A percentile compares a stretch with the other conserved stretches of the same genome.
Evolutionary conservation across 2,797 vertebrate genomes (phyloP).

Genomic region (Melanotaenia maccullochi): DNA sequence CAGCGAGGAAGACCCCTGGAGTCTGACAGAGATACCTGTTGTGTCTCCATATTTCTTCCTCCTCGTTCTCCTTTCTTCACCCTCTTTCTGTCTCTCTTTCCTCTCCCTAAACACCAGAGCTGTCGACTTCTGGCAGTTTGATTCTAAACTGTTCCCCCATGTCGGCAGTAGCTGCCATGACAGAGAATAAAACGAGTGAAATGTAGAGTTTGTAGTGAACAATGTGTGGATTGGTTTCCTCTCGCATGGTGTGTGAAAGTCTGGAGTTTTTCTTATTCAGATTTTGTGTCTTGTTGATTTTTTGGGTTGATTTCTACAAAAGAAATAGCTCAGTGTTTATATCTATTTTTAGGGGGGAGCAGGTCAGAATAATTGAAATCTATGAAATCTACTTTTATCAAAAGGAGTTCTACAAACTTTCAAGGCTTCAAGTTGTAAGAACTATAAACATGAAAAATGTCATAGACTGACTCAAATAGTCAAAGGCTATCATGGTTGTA

Average conservation of each 20-base stretch:
- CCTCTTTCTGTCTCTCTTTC: conserved; percentile 33
- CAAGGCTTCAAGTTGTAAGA: not conserved
- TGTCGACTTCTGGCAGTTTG: conserved; percentile 78
- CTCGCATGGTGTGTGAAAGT: conserved; percentile 34
- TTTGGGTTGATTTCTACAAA: conserved; percentile 19
- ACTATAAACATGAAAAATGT: not conserved
- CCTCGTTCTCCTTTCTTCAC: conserved; percentile 24
- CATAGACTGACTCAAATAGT: not conserved
- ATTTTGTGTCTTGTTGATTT: conserved; percentile 16
- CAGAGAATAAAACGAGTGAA: conserved; percentile 74
- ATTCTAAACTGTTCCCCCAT: conserved; percentile 78
- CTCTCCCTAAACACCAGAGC: conserved; percentile 75
- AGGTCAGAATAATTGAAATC: not conserved
- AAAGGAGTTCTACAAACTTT: not conserved
- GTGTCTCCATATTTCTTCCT: conserved; percentile 65
- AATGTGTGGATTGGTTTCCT: conserved; percentile 54
- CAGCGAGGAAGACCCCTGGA: conserved; percentile 66
- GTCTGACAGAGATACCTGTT: conserved; percentile 79
- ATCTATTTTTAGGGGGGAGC: conserved; percentile 8
- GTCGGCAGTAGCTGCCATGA: conserved; percentile 73
- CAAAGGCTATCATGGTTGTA: not conserved
- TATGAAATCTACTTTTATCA: not conserved
- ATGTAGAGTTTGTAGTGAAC: conserved; percentile 70
- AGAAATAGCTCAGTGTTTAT: conserved; percentile 14
- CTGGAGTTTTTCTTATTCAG: conserved; percentile 25